Conservation (phyloP, 2,888 invertebrate genomes). For the Leucoma salicis region DNA sequence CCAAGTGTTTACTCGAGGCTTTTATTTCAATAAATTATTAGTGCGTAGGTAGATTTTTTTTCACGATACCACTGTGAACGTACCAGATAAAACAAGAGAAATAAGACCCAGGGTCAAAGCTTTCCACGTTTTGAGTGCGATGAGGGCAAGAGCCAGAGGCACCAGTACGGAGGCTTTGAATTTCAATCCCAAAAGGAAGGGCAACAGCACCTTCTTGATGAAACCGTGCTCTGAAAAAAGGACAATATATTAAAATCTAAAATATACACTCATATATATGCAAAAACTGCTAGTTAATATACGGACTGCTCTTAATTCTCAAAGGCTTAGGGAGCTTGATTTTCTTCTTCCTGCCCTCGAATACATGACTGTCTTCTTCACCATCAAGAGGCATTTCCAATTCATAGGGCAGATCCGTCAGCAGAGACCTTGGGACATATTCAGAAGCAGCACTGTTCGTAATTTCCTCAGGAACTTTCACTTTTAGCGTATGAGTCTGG, state of each 20-base stretch:
- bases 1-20: too few relatives aligned
- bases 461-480: conserved; percentile 87
- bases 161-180: conserved; percentile 93
- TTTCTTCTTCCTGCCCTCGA: conserved; percentile 77
- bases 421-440: conserved; percentile 85
- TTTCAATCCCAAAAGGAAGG: conserved; percentile 92
- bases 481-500: conserved; percentile 87
- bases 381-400: conserved; percentile 87
- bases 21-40: too few relatives aligned
- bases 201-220: conserved; percentile 91
- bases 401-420: conserved; percentile 84
- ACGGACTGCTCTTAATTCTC: conserved; percentile 78
- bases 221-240: conserved; percentile 87
- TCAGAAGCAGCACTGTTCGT: conserved; percentile 80
- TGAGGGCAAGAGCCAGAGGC: conserved; percentile 90
- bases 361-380: conserved; percentile 68
- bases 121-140: conserved; percentile 95
- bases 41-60: too few relatives aligned
- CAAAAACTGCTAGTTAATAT: conserved; percentile 3
- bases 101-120: conserved; percentile 92
- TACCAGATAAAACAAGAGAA: conserved; percentile 91
- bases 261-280: conserved; percentile 4
- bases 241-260: conserved; percentile 17
- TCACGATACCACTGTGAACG: conserved; percentile 9
- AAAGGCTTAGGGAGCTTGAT: conserved; percentile 77